These are phyloP conservation scores for Kryphioiulus occultus DNA, from an alignment of 2,888 invertebrate genomes.

Conservation along the genomic window DNA sequence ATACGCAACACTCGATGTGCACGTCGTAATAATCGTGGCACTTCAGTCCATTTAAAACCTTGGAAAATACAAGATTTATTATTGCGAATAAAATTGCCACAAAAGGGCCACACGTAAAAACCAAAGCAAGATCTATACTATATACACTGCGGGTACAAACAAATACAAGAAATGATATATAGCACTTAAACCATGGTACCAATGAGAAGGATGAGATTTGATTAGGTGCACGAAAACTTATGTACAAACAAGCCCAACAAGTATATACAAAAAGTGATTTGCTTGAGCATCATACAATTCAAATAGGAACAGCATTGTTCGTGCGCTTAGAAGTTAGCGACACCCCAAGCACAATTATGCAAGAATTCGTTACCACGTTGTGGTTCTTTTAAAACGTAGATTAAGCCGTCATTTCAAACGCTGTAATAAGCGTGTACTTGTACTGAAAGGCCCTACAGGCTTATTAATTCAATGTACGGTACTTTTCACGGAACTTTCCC, in stretches of 20 bases:
- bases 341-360: too few relatives aligned
- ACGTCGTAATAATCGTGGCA: neutral
- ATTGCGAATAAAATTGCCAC: neutral
- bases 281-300: neutral
- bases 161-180: neutral
- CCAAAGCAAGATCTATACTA: neutral
- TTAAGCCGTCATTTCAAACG: neutral
- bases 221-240: neutral
- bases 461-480: too few relatives aligned
- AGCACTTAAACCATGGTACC: neutral
- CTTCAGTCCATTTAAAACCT: neutral
- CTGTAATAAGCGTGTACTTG: too few relatives aligned
- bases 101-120: neutral
- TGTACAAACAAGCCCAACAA: neutral
- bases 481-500: too few relatives aligned
- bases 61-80: slow-evolving; percentile 8
- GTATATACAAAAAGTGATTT: neutral
- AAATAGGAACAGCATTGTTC: neutral
- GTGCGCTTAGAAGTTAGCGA: neutral
- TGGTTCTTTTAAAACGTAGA: neutral
- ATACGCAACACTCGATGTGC: too few relatives aligned
- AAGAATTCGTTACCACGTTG: too few relatives aligned
- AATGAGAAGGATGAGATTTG: neutral
- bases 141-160: neutral
- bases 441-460: too few relatives aligned